Base-by-base conservation (phyloP, 2,888 invertebrate species). In the Ypsolopha sequella region DNA sequence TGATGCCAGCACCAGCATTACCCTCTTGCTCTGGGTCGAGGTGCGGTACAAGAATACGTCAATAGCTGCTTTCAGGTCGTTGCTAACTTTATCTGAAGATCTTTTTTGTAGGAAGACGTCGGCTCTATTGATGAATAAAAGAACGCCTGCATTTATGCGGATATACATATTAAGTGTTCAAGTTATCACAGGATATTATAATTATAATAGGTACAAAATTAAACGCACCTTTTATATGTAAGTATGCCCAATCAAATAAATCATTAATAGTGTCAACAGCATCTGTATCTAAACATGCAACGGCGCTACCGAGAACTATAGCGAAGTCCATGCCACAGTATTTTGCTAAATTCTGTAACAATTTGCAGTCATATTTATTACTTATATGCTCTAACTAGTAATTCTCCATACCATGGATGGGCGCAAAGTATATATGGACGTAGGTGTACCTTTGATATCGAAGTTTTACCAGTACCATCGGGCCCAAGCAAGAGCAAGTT, bases 251-350 rank as follows among this genome's bases (percentile, higher is more conserved):
- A 73, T 96, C 96, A 71, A 96, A 96, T 14, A 99, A 96, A 87
- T 99, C 99, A 75, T 99, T 99, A 64, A 99, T 95, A 10, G 98
- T 98, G 3, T 98, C 98, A 0, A 99, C 99, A 10, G 98, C 99
- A 55, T 99, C 97, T 58, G 95, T 92, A 2, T 98, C 99, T 92
- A 99, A 93, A 0, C 99, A 99, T 0, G 97, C 96, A 1, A 99
- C 94, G 84, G 99, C 99, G 55, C 99, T 99, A 6, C 99, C 99
- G 0, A 99, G 99, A 87, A 99, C 90, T 57, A 99, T 97, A 0
- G 99, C 99, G 70, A 97, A 99, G 64, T 99, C 99, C 95, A 99
- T 97, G 6, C 97, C 97, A 6, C 98, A 99, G 80, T 99, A 98
- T 65, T 93, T 92, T 0, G 99, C 98, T 58, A 99, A 80, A 89